Evolutionary conservation across 1,140 invertebrate genomes (phyloP).

Genomic region (Caerostris darwini): DNA sequence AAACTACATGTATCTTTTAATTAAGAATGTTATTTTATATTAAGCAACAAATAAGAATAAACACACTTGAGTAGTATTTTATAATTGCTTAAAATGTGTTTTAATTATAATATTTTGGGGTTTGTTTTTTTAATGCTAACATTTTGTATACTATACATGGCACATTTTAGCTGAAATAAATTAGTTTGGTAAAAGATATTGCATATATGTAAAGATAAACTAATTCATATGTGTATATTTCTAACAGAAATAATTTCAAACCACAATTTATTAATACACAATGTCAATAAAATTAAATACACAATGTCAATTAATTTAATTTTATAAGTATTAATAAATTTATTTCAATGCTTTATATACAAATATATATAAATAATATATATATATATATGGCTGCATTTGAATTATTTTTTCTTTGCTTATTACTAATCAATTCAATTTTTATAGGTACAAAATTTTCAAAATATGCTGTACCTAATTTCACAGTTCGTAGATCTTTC

Average conservation of each 20-base stretch:
- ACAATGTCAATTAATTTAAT: background rate
- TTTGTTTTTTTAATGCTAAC: too few species aligned
- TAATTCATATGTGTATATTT: background rate
- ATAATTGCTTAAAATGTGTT: too few species aligned
- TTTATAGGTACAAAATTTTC: slow-evolving; percentile 83
- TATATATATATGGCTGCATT: background rate
- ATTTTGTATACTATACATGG: too few species aligned
- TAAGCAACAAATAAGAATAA: too few species aligned
- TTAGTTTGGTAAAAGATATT: too few species aligned
- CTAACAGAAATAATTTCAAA: background rate
- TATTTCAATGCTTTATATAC: background rate
- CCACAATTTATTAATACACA: background rate
- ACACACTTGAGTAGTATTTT: too few species aligned
- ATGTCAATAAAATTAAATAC: background rate
- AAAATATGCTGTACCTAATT: slow-evolving; percentile 85
- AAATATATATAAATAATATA: background rate
- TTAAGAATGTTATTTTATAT: too few species aligned
- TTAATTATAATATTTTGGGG: too few species aligned
- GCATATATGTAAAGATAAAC: too few species aligned
- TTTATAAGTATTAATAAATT: background rate
- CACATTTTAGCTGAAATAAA: too few species aligned
- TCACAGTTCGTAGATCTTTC: slow-evolving; percentile 92
- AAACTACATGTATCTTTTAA: too few species aligned
- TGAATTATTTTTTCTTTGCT: background rate
- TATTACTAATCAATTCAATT: background rate